These are phyloP conservation scores for Amphiprion ocellaris DNA, from an alignment of 2,113 vertebrate species.

Conservation along the genomic window DNA sequence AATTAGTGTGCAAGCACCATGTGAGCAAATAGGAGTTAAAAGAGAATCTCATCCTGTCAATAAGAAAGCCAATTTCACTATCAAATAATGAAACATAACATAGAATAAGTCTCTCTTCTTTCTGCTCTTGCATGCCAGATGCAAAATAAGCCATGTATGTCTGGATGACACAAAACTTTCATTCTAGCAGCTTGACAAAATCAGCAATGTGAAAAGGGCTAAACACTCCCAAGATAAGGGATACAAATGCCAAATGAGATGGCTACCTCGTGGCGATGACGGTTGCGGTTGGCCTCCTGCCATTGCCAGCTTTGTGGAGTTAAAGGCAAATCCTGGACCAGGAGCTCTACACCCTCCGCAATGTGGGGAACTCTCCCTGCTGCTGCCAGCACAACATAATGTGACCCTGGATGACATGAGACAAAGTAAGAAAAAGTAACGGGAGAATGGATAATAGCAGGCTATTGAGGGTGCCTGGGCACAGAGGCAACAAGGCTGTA, in stretches of 20 bases:
- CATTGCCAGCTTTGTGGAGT: constrained; percentile 80
- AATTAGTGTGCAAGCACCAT: neutral
- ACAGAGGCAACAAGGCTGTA: neutral
- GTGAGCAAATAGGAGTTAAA: neutral
- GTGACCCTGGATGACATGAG: constrained; percentile 80
- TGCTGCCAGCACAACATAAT: constrained; percentile 80
- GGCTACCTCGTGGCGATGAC: constrained; percentile 89
- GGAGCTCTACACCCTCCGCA: constrained; percentile 74
- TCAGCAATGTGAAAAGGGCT: neutral
- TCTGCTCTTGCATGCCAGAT: neutral
- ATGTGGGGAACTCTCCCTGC: constrained; percentile 82
- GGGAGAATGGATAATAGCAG: neutral
- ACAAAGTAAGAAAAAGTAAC: neutral
- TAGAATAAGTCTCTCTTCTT: neutral
- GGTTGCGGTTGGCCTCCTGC: constrained; percentile 87
- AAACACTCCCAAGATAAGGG: neutral
- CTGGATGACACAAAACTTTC: neutral
- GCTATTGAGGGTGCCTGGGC: neutral
- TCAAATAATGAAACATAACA: neutral
- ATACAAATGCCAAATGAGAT: neutral
- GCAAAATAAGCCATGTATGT: neutral
- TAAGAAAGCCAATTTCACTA: neutral
- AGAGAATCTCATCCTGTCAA: neutral
- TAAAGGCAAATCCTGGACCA: constrained; percentile 74
- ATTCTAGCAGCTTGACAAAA: neutral